Evolutionary conservation across 2,888 invertebrate species (phyloP), one percentile per base, ranked within the genome.

Genomic region (Creontiades dilutus): DNA sequence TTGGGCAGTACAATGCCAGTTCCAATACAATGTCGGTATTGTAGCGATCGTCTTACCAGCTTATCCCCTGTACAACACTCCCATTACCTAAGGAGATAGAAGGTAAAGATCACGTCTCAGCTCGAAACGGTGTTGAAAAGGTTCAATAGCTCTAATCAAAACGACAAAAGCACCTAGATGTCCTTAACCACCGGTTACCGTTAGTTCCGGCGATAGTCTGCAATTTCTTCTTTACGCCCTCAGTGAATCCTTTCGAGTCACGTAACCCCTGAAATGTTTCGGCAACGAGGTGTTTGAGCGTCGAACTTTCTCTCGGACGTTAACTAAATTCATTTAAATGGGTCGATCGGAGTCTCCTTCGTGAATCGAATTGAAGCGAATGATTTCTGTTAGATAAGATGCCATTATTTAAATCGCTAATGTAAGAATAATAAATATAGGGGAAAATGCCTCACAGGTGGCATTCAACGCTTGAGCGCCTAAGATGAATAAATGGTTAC

Each of bases 331-430:
- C 9, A 61, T 61, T 61, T 61, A 61, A 61, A 19, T 16, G 52
- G 52, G 52, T 2, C 52, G 61, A 61, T 19, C 57, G 57, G 37
- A 7, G 3, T 37, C 37, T 37, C 37, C 37, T 37, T 37, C 2
- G 61, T 61, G 61, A 61, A 61, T 19, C 61, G 52, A 52, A 52
- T 5, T 61, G 61, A 61, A 61, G 9, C 61, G 61, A 61, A 61
- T 19, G 61, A 61, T 61, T 61, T 61, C 61, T 61, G 61, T 61
- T 61, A 19, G 61, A 19, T 61, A 61, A 61, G 61, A 19, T n/a
- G 13, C 52, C 61, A 61, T 61, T 61, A 61, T 61, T 61, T n/a
- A 61, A 61, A 61, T 61, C n/a, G n/a, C n/a, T 61, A 19, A 61
- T 19, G 61, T 9, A 61, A 9, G 61, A 61, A 61, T 61, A 61